Percentiles rank a stretch among this genome's conserved stretches.
Evolutionary conservation across 2,797 vertebrate species (phyloP).

Genomic region (Champsocephalus esox): DNA sequence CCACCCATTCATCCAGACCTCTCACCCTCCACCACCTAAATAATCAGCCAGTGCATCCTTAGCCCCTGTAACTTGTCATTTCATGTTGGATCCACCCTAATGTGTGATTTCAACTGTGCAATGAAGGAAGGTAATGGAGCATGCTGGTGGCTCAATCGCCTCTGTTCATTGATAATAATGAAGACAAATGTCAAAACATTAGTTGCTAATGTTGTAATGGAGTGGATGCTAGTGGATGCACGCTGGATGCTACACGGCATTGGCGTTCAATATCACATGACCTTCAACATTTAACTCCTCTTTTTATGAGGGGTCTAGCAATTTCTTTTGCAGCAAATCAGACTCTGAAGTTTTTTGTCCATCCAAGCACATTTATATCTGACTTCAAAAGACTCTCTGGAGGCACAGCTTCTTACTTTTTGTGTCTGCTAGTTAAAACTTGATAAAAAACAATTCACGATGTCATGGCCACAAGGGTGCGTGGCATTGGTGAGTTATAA

Average conservation of each 20-base stretch:
- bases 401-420: background rate
- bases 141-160: conserved; percentile 86
- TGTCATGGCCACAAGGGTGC: conserved; percentile 21
- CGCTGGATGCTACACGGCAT: conserved; percentile 73
- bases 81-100: conserved; percentile 86
- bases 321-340: conserved; percentile 38
- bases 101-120: conserved; percentile 86
- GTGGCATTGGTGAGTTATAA: conserved; percentile 35
- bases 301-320: conserved; percentile 28
- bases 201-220: conserved; percentile 86
- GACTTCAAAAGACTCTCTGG: conserved; percentile 3
- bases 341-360: conserved; percentile 26
- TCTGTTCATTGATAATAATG: conserved; percentile 89
- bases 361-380: conserved; percentile 25
- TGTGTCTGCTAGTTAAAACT: conserved; percentile 33
- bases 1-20: conserved; percentile 45
- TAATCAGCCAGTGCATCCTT: conserved; percentile 79
- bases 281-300: conserved; percentile 74
- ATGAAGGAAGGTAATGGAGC: conserved; percentile 87
- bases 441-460: background rate
- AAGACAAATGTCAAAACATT: conserved; percentile 91
- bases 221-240: conserved; percentile 80
- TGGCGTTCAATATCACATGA: conserved; percentile 80
- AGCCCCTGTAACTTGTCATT: conserved; percentile 83
- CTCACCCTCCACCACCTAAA: conserved; percentile 70